Conservation (phyloP, 2,113 vertebrate genomes). For the Amia ocellicauda region DNA sequence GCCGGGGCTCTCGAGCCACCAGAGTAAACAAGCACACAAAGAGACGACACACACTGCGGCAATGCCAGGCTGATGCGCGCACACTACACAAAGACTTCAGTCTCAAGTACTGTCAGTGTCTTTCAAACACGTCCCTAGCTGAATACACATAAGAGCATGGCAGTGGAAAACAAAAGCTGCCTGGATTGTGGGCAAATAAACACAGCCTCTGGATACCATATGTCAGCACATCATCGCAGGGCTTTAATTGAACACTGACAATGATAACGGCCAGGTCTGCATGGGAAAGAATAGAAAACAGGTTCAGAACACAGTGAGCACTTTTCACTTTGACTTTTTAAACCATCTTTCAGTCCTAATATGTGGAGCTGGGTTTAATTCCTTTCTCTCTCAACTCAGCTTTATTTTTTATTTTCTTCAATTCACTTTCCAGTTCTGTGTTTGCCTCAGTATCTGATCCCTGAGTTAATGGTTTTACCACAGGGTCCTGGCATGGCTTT, state of each 20-base stretch:
- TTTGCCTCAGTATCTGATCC: no score
- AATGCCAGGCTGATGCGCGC: background rate
- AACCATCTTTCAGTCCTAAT: no score
- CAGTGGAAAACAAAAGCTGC: background rate
- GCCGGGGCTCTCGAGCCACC: no score
- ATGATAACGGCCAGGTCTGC: conserved; percentile 12
- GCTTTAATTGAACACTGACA: conserved; percentile 26
- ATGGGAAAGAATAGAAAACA: background rate
- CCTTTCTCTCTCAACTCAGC: no score
- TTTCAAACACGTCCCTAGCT: background rate
- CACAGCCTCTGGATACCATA: conserved; percentile 7
- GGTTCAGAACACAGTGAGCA: no score
- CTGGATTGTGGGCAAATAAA: background rate
- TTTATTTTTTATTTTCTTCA: no score
- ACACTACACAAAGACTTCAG: background rate
- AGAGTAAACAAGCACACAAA: background rate
- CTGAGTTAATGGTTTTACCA: no score
- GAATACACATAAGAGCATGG: background rate
- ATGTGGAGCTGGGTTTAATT: no score
- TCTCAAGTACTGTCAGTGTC: background rate
- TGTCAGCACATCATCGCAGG: conserved; percentile 36
- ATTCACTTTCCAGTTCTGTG: no score
- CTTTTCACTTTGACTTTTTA: no score
- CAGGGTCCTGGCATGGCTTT: no score
- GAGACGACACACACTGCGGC: background rate